Conservation (phyloP, 2,888 invertebrate genomes). For the Epinotia bilunana region DNA sequence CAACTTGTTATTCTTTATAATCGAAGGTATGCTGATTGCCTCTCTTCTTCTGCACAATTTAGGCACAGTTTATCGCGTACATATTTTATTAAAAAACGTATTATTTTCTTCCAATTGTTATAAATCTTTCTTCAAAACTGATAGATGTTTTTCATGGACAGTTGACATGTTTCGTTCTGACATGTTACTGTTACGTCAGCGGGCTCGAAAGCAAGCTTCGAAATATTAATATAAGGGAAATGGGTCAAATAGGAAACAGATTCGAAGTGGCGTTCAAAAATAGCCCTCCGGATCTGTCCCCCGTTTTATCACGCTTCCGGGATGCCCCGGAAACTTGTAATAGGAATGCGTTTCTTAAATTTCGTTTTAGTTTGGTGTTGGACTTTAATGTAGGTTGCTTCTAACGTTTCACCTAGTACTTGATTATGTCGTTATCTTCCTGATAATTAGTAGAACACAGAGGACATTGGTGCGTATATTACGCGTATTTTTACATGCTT, state of each 20-base stretch:
- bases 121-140: too few species aligned
- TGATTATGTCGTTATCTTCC: background rate
- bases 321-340: slow-evolving; percentile 19
- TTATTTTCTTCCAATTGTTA: too few species aligned
- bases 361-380: slow-evolving; percentile 21
- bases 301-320: background rate
- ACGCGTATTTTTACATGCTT: background rate
- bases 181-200: background rate
- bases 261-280: background rate
- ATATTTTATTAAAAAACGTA: too few species aligned
- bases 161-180: background rate
- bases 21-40: too few species aligned
- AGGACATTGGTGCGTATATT: background rate
- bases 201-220: background rate
- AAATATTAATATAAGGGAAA: background rate
- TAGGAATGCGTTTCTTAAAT: slow-evolving; percentile 26
- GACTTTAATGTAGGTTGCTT: slow-evolving; percentile 8
- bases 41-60: too few species aligned
- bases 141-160: too few species aligned
- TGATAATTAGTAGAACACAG: background rate
- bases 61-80: too few species aligned
- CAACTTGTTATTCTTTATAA: too few species aligned
- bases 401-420: background rate
- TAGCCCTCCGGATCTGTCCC: slow-evolving; percentile 14
- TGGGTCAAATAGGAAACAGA: too few species aligned